phyloP scores from a whole-genome alignment of 2,797 vertebrate species.

The Melanotaenia trifasciata region DNA sequence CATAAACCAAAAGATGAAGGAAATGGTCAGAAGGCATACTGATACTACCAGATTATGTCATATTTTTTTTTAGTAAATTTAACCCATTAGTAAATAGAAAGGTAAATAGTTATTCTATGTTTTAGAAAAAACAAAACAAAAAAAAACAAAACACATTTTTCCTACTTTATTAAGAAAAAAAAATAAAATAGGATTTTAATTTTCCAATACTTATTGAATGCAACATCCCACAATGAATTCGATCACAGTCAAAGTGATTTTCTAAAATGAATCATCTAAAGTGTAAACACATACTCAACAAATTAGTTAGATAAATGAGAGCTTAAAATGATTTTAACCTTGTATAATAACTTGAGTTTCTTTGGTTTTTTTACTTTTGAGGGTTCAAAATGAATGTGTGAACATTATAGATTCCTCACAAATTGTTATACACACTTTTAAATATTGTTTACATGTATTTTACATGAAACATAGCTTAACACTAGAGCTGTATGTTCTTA shows the following conservation, averaged over 20 bases:
- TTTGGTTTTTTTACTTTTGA: neutral
- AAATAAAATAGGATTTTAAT: neutral
- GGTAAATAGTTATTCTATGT: too few species aligned
- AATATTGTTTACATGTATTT: neutral
- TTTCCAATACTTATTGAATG: neutral
- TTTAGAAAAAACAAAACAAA: too few species aligned
- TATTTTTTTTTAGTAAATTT: too few species aligned
- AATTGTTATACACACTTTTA: neutral
- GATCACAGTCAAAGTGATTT: neutral
- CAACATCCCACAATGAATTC: neutral
- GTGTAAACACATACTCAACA: neutral
- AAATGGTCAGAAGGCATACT: too few species aligned
- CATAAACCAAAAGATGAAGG: too few species aligned
- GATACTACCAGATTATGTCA: too few species aligned
- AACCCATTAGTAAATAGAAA: too few species aligned
- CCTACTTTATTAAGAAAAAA: too few species aligned
- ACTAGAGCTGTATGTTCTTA: neutral
- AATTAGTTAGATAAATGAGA: neutral
- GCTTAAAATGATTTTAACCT: neutral
- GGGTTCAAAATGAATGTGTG: too few species aligned
- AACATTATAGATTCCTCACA: neutral
- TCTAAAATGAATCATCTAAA: neutral
- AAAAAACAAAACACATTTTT: too few species aligned
- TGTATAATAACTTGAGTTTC: neutral
- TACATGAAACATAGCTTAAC: neutral